These are phyloP conservation scores for Electrophaes corylata DNA, from an alignment of 2,888 invertebrate species.

Conservation along the genomic window DNA sequence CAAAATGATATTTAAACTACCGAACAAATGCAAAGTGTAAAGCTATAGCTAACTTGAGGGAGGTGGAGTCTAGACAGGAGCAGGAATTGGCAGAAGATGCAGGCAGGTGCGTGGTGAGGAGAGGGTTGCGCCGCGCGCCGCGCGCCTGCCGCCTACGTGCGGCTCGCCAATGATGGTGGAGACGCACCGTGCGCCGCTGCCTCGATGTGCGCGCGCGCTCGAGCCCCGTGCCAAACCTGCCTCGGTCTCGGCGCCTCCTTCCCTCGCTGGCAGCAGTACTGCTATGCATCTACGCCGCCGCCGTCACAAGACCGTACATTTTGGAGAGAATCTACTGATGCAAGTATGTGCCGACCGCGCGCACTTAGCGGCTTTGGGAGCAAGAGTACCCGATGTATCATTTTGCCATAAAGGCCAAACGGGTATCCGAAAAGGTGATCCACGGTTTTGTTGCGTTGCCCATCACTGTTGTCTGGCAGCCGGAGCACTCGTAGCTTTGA, in stretches of 20 bases:
- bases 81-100: slow-evolving; percentile 44
- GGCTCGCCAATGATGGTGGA: slow-evolving; percentile 82
- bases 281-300: slow-evolving; percentile 87
- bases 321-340: slow-evolving; percentile 89
- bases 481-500: slow-evolving; percentile 68
- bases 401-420: slow-evolving; percentile 80
- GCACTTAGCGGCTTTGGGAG: slow-evolving; percentile 77
- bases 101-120: slow-evolving; percentile 71
- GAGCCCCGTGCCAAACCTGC: slow-evolving; percentile 75
- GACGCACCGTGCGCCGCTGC: slow-evolving; percentile 79
- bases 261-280: slow-evolving; percentile 77
- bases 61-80: slow-evolving; percentile 47
- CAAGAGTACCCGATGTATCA: slow-evolving; percentile 76
- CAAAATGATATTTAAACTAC: slow-evolving; percentile 31
- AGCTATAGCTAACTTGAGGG: slow-evolving; percentile 44
- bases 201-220: slow-evolving; percentile 75
- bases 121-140: slow-evolving; percentile 69
- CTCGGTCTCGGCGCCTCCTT: slow-evolving; percentile 84
- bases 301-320: slow-evolving; percentile 91
- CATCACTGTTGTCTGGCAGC: slow-evolving; percentile 80
- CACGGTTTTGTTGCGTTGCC: slow-evolving; percentile 78
- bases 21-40: slow-evolving; percentile 45
- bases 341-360: slow-evolving; percentile 90
- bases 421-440: slow-evolving; percentile 71
- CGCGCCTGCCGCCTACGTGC: slow-evolving; percentile 77